A percentile compares a stretch with the other conserved stretches of the same genome.
Conservation (phyloP, 2,113 vertebrate species). For the Carollia perspicillata region DNA sequence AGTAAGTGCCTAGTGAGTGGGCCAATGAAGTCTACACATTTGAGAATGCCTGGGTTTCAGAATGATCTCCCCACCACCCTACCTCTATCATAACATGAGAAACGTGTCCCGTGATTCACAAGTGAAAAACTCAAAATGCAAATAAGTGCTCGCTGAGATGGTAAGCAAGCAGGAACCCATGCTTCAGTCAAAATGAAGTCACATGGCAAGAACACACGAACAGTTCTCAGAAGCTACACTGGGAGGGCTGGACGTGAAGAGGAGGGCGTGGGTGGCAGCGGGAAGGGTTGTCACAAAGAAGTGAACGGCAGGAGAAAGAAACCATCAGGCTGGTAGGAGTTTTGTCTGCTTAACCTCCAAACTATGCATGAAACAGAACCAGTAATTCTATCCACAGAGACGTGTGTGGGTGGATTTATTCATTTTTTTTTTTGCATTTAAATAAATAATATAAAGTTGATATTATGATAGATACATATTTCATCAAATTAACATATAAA, state of each 20-base stretch:
- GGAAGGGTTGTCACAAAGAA: neutral
- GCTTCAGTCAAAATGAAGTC: too few species aligned
- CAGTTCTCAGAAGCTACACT: neutral
- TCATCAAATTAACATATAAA: conserved; percentile 7
- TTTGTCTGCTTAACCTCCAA: neutral
- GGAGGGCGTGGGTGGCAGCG: rapidly evolving
- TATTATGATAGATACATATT: neutral
- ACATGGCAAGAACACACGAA: neutral
- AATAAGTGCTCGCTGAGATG: neutral
- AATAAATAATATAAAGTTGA: neutral
- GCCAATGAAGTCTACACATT: neutral
- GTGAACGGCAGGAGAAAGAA: neutral
- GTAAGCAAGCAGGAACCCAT: neutral
- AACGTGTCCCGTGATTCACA: neutral
- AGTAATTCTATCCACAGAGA: neutral
- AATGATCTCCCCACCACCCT: neutral
- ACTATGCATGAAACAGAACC: neutral
- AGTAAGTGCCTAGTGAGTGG: neutral
- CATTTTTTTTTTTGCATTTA: neutral
- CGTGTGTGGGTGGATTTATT: neutral
- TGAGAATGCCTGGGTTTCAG: neutral
- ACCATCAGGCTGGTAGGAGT: neutral
- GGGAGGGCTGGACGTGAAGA: neutral
- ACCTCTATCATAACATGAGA: neutral
- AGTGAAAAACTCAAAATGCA: neutral